Evolutionary conservation across 2,113 vertebrate genomes (phyloP).

Genomic region (Eupsittula cactorum): DNA sequence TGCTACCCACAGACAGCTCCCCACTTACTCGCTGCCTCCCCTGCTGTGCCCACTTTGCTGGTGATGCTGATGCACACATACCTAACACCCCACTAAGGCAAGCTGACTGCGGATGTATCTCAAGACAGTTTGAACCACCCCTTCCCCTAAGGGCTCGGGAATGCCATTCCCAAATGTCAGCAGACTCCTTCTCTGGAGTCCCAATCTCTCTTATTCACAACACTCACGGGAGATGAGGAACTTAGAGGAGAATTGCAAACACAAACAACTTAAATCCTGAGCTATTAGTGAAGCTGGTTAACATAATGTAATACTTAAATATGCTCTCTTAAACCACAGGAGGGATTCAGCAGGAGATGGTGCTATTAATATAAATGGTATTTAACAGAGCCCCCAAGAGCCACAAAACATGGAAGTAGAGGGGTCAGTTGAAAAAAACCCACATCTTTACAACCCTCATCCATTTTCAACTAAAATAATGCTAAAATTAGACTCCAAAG

Average conservation of each 20-base stretch:
- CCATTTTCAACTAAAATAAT: neutral
- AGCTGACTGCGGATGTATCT: neutral
- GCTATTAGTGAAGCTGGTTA: constrained; percentile 22
- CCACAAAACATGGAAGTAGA: neutral
- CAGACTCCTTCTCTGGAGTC: neutral
- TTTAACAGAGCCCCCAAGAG: constrained; percentile 50
- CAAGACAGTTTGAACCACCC: neutral
- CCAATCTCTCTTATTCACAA: neutral
- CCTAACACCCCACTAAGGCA: neutral
- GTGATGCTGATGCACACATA: rapidly evolving
- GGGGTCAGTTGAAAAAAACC: neutral
- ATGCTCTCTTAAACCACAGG: constrained; percentile 59
- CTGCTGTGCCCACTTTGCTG: neutral
- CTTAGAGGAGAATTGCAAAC: neutral
- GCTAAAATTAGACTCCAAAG: neutral
- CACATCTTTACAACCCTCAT: neutral
- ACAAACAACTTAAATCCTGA: neutral
- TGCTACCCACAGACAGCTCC: neutral
- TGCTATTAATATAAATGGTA: constrained; percentile 56
- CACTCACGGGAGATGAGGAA: neutral
- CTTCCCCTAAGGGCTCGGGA: neutral
- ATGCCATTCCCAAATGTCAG: neutral
- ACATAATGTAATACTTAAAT: constrained; percentile 51
- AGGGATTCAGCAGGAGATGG: constrained; percentile 32
- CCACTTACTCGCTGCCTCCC: neutral